Evolutionary conservation across 2,113 vertebrate genomes (phyloP).

Genomic region (Poicephalus gulielmi): DNA sequence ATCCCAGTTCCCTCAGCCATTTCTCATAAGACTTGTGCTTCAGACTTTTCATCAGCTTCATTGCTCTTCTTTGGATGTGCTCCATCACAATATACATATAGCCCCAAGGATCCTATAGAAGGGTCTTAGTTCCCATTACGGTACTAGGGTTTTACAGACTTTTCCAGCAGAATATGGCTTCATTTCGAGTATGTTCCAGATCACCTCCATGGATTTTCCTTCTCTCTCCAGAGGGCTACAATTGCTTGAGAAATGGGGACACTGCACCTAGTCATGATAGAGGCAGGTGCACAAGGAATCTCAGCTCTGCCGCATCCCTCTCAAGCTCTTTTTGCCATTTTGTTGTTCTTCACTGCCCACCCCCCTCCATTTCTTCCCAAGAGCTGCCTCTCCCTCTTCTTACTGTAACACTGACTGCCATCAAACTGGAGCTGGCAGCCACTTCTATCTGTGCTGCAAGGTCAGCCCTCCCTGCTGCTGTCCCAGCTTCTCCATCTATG

Average conservation of each 20-base stretch:
- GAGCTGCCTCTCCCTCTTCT: neutral
- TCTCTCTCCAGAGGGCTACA: neutral
- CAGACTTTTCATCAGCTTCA: neutral
- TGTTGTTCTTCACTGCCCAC: neutral
- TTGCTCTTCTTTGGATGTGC: neutral
- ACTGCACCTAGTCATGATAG: neutral
- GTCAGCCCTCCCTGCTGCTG: neutral
- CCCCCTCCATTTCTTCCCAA: neutral
- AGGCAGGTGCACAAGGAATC: neutral
- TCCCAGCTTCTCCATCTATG: neutral
- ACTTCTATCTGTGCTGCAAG: neutral
- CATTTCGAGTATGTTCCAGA: neutral
- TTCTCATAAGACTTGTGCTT: neutral
- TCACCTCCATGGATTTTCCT: neutral
- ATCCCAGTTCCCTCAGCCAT: neutral
- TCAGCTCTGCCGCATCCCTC: neutral
- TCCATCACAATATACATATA: neutral
- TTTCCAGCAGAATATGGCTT: neutral
- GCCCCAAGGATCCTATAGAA: neutral
- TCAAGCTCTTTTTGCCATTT: neutral
- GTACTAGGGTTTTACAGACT: neutral
- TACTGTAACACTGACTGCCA: neutral
- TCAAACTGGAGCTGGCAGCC: neutral
- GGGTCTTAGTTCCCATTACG: neutral
- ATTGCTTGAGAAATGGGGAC: neutral